phyloP scores from a whole-genome alignment of 1,140 invertebrate species.

The Drosophila ananassae region DNA sequence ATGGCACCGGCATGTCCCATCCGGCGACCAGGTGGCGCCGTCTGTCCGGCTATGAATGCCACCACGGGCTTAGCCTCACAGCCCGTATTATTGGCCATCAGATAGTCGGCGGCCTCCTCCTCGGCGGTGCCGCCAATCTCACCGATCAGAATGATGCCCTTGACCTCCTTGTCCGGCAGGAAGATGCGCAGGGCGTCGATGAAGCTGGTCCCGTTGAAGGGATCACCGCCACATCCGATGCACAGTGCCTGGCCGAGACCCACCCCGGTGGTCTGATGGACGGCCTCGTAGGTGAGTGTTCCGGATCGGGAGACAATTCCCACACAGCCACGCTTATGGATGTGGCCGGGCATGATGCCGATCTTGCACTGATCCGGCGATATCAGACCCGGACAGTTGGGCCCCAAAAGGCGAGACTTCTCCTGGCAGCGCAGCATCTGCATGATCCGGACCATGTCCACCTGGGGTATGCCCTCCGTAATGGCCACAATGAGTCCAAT shows the following conservation, averaged over 20 bases:
- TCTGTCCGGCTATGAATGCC: conserved; percentile 98
- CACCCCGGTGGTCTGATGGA: conserved; percentile 96
- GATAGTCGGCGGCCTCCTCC: conserved; percentile 97
- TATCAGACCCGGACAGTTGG: conserved; percentile 99
- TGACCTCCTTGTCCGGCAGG: conserved; percentile 94
- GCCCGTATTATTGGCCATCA: conserved; percentile 95
- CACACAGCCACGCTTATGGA: conserved; percentile 95
- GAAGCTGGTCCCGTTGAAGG: conserved; percentile 99
- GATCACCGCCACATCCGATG: conserved; percentile 99
- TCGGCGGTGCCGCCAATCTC: conserved; percentile 99
- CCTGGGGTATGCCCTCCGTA: conserved; percentile 98
- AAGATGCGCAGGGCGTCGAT: conserved; percentile 99
- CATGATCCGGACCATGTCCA: conserved; percentile 99
- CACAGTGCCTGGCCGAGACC: conserved; percentile 98
- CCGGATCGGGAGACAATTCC: conserved; percentile 99
- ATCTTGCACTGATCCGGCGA: conserved; percentile 99
- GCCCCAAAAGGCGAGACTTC: conserved; percentile 97
- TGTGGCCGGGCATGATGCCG: conserved; percentile 99
- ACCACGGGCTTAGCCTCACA: conserved; percentile 97
- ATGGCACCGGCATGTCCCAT: conserved; percentile 99
- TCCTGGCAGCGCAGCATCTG: conserved; percentile 93
- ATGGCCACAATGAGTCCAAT: conserved; percentile 98
- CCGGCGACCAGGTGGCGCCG: conserved; percentile 98
- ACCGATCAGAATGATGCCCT: conserved; percentile 99
- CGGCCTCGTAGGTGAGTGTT: conserved; percentile 99